Percentiles rank a stretch among this genome's conserved stretches.
These are phyloP conservation scores for Pteronura brasiliensis DNA, from an alignment of 2,113 vertebrate species.

Conservation along the genomic window DNA sequence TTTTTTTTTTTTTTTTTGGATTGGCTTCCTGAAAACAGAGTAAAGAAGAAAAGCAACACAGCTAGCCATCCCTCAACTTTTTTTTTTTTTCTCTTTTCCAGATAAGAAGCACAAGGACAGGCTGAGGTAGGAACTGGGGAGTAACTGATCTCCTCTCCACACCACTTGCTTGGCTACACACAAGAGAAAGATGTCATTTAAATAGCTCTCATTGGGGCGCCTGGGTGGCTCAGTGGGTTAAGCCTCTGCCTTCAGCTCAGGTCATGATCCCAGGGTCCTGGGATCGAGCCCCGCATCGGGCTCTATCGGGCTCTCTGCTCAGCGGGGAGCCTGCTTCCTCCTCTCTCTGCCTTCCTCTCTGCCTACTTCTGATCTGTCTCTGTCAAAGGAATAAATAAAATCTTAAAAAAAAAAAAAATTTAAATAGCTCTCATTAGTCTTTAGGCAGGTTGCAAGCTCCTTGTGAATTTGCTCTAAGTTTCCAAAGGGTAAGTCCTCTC, in stretches of 20 bases:
- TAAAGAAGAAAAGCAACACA: background rate
- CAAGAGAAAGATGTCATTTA: conserved; percentile 50
- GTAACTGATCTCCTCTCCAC: background rate
- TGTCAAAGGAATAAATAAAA: too few species aligned
- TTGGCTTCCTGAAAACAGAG: conserved; percentile 24
- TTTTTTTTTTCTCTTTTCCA: background rate
- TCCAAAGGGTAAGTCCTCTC: conserved; percentile 51
- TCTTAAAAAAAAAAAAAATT: too few species aligned
- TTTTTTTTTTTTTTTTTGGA: too few species aligned
- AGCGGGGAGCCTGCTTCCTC: too few species aligned
- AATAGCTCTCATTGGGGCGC: conserved; percentile 70
- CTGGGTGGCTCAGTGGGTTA: too few species aligned
- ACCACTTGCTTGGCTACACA: conserved; percentile 4
- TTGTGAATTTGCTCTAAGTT: conserved; percentile 61
- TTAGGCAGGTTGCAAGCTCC: conserved; percentile 60
- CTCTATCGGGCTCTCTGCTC: too few species aligned
- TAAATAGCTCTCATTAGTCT: conserved; percentile 65
- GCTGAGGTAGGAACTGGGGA: background rate
- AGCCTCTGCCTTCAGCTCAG: too few species aligned
- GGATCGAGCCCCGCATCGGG: too few species aligned
- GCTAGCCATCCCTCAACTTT: background rate
- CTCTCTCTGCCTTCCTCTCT: too few species aligned
- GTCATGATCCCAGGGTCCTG: too few species aligned
- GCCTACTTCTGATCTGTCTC: too few species aligned
- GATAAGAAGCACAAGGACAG: conserved; percentile 15